Percentiles rank a stretch among this genome's conserved stretches.
Evolutionary conservation across 1,140 invertebrate species (phyloP).

Genomic region (Solen grandis): DNA sequence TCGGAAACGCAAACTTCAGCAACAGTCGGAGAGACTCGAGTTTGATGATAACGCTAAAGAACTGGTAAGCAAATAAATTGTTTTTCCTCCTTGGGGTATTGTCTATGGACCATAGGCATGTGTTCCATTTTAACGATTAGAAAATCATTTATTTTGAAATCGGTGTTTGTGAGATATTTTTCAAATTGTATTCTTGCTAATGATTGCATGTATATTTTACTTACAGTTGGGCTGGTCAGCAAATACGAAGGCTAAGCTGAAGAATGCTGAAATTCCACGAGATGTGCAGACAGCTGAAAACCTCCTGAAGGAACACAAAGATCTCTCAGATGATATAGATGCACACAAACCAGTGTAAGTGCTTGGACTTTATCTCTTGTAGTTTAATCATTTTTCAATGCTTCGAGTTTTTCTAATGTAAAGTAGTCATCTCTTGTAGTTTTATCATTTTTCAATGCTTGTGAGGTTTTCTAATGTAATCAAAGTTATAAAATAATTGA

Average conservation of each 20-base stretch:
- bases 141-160: too few relatives aligned
- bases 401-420: too few relatives aligned
- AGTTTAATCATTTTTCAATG: too few relatives aligned
- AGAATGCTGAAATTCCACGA: slow-evolving; percentile 83
- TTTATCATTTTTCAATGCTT: too few relatives aligned
- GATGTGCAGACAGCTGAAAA: slow-evolving; percentile 87
- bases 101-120: neutral
- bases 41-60: slow-evolving; percentile 94
- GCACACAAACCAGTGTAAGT: slow-evolving; percentile 93
- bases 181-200: too few relatives aligned
- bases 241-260: slow-evolving; percentile 90
- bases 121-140: too few relatives aligned
- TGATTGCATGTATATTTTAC: too few relatives aligned
- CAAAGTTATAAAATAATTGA: too few relatives aligned
- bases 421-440: too few relatives aligned
- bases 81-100: neutral
- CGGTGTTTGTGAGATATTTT: too few relatives aligned
- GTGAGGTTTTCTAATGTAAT: too few relatives aligned
- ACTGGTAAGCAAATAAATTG: slow-evolving; percentile 80
- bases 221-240: slow-evolving; percentile 87
- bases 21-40: slow-evolving; percentile 96
- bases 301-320: slow-evolving; percentile 94
- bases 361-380: too few relatives aligned
- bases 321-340: slow-evolving; percentile 94
- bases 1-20: slow-evolving; percentile 87